Conservation (phyloP, 2,797 vertebrate species). For the Threskiornis aethiopicus region DNA sequence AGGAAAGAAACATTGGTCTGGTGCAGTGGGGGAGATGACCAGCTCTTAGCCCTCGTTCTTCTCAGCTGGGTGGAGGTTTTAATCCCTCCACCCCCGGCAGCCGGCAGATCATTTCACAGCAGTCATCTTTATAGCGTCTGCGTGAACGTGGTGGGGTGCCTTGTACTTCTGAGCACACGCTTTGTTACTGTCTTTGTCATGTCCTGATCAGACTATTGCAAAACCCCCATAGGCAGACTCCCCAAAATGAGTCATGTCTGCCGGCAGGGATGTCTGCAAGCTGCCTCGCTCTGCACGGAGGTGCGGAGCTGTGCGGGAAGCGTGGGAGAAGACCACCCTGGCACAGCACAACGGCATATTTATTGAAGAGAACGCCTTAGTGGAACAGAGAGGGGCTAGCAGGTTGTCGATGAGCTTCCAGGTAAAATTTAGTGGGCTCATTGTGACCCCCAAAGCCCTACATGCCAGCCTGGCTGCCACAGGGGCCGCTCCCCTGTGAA, state of each 20-base stretch:
- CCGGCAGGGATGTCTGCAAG: neutral
- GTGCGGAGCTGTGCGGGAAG: neutral
- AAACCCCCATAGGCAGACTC: neutral
- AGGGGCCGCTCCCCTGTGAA: neutral
- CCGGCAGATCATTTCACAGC: neutral
- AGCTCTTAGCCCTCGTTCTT: neutral
- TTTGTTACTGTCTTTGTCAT: neutral
- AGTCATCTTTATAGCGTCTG: neutral
- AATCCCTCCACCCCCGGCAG: neutral
- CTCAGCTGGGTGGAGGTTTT: neutral
- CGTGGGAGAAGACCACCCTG: neutral
- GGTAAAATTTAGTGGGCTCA: neutral
- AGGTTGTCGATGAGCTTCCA: neutral
- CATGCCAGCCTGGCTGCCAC: neutral
- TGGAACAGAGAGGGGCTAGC: neutral
- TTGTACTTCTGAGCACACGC: neutral
- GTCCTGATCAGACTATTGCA: constrained; percentile 28
- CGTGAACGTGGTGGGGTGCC: neutral
- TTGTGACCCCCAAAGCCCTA: neutral
- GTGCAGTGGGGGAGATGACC: neutral
- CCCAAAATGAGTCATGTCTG: constrained; percentile 42
- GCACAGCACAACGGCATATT: neutral
- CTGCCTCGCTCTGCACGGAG: neutral
- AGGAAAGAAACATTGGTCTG: neutral
- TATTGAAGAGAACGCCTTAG: neutral